Base-by-base conservation (phyloP, 2,797 vertebrate genomes). In the Hipposideros larvatus region DNA sequence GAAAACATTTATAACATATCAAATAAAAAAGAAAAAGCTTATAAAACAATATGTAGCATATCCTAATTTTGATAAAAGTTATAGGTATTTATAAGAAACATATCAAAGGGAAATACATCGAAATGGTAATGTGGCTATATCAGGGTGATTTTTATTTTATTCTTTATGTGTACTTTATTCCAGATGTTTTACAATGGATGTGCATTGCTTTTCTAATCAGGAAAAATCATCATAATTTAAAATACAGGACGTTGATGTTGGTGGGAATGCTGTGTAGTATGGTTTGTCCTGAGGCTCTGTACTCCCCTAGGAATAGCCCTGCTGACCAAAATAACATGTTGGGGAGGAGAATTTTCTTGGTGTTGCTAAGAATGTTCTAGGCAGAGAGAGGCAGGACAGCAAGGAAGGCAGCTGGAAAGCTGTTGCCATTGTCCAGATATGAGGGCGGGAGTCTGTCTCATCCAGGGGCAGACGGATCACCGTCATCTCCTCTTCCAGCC, bases 151-250 rank as follows among this genome's bases (percentile, higher is more conserved):
- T 95, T 84, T 70, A 53, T 82, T 65, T 63, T 61, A 73, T 66
- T 80, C 11, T 55, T 66, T 34, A 41, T 61, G 46, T 89, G 5
- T 77, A 57, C 26, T 82, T 75, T 77, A 53, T 87, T 87, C 11
- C 74, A 92, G 13, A 51, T 88, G 53, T 95, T 96, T 96, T 77
- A 74, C 7, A 65, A 15, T 91, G 55, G 65, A 59, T 10, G 46
- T 61, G 15, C 24, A 31, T 88, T 75, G 46, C 63, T 92, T 85
- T 95, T 86, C 57, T 86, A 80, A 87, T 48, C 59, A 77, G 75
- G 43, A 79, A 89, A 84, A 86, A 77, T 43, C 48, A 63, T 37
- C 41, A n/a, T 80, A 88, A 65, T 34, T 90, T 85, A 71, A 95
- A 92, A 37, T 53, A 74, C 2, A 65, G 59, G 61, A n/a, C 65